Conservation (phyloP, 1,140 invertebrate species). For the Drosophila mayri region DNA sequence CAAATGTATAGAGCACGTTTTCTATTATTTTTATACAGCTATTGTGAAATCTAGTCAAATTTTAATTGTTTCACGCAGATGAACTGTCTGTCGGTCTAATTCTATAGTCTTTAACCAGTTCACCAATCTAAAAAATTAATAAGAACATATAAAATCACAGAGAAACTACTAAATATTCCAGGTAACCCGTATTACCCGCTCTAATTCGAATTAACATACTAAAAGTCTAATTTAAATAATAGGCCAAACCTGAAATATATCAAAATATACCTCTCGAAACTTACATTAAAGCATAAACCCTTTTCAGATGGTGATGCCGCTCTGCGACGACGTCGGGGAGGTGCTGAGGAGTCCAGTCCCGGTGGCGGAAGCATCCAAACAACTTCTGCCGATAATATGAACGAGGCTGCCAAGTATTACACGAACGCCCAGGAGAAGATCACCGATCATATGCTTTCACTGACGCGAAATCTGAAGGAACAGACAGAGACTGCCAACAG, state of each 20-base stretch:
- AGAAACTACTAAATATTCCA: background rate
- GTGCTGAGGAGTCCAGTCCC: slow-evolving; percentile 43
- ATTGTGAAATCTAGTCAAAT: background rate
- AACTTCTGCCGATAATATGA: slow-evolving; percentile 88
- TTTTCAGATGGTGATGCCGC: slow-evolving; percentile 83
- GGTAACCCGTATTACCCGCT: background rate
- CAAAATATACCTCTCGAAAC: background rate
- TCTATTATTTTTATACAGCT: background rate
- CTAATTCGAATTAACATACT: background rate
- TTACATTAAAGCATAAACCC: slow-evolving; percentile 10
- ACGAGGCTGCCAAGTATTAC: slow-evolving; percentile 93
- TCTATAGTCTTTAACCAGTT: background rate
- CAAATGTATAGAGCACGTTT: background rate
- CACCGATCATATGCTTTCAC: slow-evolving; percentile 95
- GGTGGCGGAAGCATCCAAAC: background rate
- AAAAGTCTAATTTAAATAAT: background rate
- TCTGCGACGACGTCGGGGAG: slow-evolving; percentile 77
- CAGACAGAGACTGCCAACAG: slow-evolving; percentile 93
- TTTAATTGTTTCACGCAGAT: background rate
- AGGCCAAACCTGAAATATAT: background rate
- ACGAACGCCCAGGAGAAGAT: slow-evolving; percentile 95
- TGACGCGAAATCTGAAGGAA: slow-evolving; percentile 95
- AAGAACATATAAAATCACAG: background rate
- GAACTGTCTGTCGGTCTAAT: too few relatives aligned
- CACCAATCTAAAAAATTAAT: background rate